Base-by-base conservation (phyloP, 2,797 vertebrate species). In the Etheostoma nigrum region DNA sequence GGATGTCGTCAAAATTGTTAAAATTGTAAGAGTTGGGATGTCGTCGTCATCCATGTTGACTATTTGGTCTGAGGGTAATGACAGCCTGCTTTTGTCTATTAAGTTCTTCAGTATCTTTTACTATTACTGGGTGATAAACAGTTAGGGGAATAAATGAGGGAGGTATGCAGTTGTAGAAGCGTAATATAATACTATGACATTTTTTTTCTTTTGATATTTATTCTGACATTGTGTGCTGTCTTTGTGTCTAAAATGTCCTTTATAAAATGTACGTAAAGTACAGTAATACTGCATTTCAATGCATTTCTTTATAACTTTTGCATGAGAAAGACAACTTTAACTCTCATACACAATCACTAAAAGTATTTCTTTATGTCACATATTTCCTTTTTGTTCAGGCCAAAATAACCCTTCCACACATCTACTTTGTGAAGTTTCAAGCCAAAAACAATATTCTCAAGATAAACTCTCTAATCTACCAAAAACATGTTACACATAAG, bases 11-110 rank as follows among this genome's bases (percentile, higher is more conserved):
- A 4, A 62, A 67, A 66, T 83, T 11, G 36, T 40, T 40, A 45
- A 62, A 42, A 62, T 53, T 5, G 64, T 58, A 83, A 6, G 48
- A 73, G 78, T 70, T 86, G 59, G 74, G 67, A 82, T 64, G 80
- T 59, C 3, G 67, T 83, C 74, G 57, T 87, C 66, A 84, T 53
- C 82, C 70, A 63, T 79, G 54, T 66, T 81, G 25, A 66, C 47
- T 84, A 74, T 91, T 91, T 91, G 76, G 78, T 63, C 69, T 84
- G 60, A 59, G 54, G 89, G 66, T 93, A 93, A 93, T 91, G 75
- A 93, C 91, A 91, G 92, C 91, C 89, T 66, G 65, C 73, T 59
- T 78, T 60, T 63, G 62, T 78, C 84, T 84, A 82, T 81, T 62
- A 27, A 85, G 67, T 60, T 76, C 68, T 75, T 84, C 84, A 87